Conservation (phyloP, 2,797 vertebrate species). For the Furcifer pardalis region DNA sequence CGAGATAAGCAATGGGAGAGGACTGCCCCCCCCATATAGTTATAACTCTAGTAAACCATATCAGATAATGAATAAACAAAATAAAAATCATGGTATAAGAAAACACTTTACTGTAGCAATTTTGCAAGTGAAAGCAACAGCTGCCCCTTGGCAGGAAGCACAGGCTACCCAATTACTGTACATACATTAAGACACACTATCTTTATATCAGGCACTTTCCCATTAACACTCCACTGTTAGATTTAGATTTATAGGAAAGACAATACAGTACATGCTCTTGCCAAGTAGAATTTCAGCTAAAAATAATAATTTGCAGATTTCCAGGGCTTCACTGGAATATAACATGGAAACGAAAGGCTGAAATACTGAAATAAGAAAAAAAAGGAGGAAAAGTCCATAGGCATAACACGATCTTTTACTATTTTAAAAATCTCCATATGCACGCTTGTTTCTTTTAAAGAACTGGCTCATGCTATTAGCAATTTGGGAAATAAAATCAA, state of each 20-base stretch:
- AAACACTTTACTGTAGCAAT: neutral
- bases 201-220: neutral
- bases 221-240: neutral
- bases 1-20: neutral
- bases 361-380: neutral
- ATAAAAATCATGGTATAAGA: too few species aligned
- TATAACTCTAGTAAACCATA: neutral
- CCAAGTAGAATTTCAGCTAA: neutral
- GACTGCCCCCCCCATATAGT: neutral
- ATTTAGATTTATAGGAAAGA: neutral
- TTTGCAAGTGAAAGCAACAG: neutral
- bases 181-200: neutral
- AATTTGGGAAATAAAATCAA: neutral
- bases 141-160: neutral
- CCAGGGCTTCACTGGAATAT: neutral
- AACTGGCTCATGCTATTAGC: neutral
- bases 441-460: neutral
- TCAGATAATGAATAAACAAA: too few species aligned
- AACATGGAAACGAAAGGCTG: neutral
- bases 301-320: neutral
- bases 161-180: neutral
- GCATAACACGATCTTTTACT: neutral
- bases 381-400: neutral
- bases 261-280: neutral
- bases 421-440: neutral